These are phyloP conservation scores for Volucella inflata DNA, from an alignment of 2,888 invertebrate genomes.

Conservation along the genomic window DNA sequence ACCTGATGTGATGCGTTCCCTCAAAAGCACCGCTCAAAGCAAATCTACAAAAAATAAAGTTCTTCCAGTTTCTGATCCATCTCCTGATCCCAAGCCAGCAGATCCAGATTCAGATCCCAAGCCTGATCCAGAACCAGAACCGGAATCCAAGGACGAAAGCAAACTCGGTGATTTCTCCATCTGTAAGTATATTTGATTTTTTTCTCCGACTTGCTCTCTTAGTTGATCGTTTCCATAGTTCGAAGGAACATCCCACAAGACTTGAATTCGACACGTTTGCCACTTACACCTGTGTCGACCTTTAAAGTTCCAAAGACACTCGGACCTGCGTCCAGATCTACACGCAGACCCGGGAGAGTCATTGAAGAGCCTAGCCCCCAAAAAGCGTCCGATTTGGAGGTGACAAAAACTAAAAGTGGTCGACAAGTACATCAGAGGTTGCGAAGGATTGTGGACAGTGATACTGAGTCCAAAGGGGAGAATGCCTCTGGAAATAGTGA, in stretches of 20 bases:
- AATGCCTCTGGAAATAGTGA: conserved; percentile 78
- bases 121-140: not conserved
- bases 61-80: too few relatives aligned
- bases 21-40: conserved; percentile 77
- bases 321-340: not conserved
- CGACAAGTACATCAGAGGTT: conserved; percentile 70
- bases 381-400: not conserved
- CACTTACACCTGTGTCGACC: conserved; percentile 6
- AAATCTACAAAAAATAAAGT: not conserved
- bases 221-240: conserved; percentile 73
- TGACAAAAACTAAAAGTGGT: conserved; percentile 42
- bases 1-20: conserved; percentile 81
- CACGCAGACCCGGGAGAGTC: not conserved
- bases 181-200: conserved; percentile 78
- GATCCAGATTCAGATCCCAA: not conserved
- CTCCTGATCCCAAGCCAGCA: not conserved
- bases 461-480: conserved; percentile 76
- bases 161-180: conserved; percentile 80
- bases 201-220: not conserved
- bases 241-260: conserved; percentile 78
- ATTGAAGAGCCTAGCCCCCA: not conserved
- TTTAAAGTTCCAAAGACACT: conserved; percentile 21
- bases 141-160: conserved; percentile 77
- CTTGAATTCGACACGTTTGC: conserved; percentile 81
- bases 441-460: conserved; percentile 78